Base-by-base conservation (phyloP, 1,140 invertebrate genomes). In the Idris sp. region DNA sequence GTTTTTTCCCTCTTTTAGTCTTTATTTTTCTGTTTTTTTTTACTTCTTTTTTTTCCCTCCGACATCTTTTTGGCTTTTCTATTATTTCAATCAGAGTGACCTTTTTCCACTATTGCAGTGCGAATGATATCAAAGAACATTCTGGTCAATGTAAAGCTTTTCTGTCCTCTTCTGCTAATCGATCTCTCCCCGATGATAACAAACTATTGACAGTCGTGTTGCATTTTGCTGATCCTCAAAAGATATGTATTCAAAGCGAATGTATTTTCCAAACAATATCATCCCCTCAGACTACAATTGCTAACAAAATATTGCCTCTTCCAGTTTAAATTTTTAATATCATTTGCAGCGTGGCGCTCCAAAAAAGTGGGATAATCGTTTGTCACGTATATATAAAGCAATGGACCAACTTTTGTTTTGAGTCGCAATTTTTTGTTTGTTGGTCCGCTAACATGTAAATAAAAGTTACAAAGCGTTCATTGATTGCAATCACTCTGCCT, bases 151-250 rank as follows among this genome's bases (percentile, higher is more conserved):
- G 62, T 56, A 40, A 6, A 77, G 56, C 48, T 73, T 73, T 69
- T 65, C 59, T 61, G 30, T 61, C 44, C 54, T 41, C 58, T 67
- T 62, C 36, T 56, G 2, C 19, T 40, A 41, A 49, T 54, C 54
- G 43, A 65, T 59, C 58, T n/a, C n/a, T 73, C 64, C 46, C 15
- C 38, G 71, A 74, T 43, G 54, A 77, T 77, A 74, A 76, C 62
- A 72, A 74, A 74, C 65, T 67, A 74, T 74, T 69, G 64, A 74
- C 65, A 74, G 67, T 72, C 58, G 54, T 62, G 56, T 76, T 65
- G 61, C 48, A 48, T 65, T 74, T 69, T 69, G 64, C 65, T 59
- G 43, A 59, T 64, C 64, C 53, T 64, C 51, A 58, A 69, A 68
- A 33, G 64, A 43, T 51, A n/a, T n/a, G n/a, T n/a, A 46, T 74